Conservation (phyloP, 2,113 vertebrate species). For the Calonectris borealis region DNA sequence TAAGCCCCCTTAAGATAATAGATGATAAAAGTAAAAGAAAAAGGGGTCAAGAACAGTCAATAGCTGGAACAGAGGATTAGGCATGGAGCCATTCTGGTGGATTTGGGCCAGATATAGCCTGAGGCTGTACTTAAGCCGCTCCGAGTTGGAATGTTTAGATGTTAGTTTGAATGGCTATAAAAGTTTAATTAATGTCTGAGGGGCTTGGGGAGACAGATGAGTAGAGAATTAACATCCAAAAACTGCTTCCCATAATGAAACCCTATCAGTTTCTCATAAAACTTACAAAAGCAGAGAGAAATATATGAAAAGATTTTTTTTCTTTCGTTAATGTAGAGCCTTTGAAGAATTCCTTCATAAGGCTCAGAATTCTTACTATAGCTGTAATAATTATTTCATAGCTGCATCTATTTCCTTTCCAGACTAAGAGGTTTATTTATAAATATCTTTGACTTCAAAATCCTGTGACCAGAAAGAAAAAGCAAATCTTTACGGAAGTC, state of each 20-base stretch:
- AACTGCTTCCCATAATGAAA: constrained; percentile 47
- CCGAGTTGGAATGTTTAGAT: constrained; percentile 48
- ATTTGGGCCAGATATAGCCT: constrained; percentile 54
- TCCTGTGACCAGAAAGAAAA: background rate
- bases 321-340: background rate
- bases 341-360: background rate
- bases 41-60: constrained; percentile 65
- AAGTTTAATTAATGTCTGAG: constrained; percentile 63
- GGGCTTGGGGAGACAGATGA: constrained; percentile 33
- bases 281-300: background rate
- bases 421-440: background rate
- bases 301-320: background rate
- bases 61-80: constrained; percentile 58
- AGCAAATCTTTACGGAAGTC: background rate
- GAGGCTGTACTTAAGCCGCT: constrained; percentile 41
- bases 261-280: background rate
- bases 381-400: background rate
- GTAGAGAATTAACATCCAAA: constrained; percentile 52
- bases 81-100: constrained; percentile 38
- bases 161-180: constrained; percentile 40
- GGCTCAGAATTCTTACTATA: background rate
- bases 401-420: background rate
- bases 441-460: background rate
- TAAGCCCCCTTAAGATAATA: constrained; percentile 36
- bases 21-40: constrained; percentile 48